A percentile compares a stretch with the other conserved stretches of the same genome.
phyloP scores from a whole-genome alignment of 2,797 vertebrate species.

The Cossypha polioptera region DNA sequence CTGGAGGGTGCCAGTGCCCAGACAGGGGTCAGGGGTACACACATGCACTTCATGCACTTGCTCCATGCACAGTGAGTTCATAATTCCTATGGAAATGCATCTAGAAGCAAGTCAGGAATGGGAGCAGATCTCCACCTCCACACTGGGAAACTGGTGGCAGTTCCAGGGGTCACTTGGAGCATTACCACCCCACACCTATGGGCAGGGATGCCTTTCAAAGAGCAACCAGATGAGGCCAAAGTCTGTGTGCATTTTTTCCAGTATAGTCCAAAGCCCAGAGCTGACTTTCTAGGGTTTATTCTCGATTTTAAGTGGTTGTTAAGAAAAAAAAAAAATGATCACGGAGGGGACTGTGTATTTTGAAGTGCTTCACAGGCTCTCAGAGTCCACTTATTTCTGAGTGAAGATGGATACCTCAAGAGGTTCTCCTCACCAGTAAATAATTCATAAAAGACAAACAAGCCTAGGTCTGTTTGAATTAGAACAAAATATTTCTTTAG shows the following conservation, averaged over 20 bases:
- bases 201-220: not conserved
- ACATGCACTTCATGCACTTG: not conserved
- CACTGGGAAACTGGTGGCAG: rapidly evolving
- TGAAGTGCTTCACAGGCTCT: conserved; percentile 6
- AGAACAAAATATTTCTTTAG: conserved; percentile 66
- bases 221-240: not conserved
- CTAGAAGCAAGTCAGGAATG: not conserved
- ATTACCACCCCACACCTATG: not conserved
- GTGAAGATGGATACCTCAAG: conserved; percentile 60
- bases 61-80: not conserved
- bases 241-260: rapidly evolving
- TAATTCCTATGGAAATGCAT: not conserved
- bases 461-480: conserved; percentile 52
- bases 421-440: conserved; percentile 62
- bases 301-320: not conserved
- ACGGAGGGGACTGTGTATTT: rapidly evolving
- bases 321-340: not conserved
- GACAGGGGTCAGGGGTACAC: not conserved
- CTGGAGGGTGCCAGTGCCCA: not conserved
- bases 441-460: conserved; percentile 69
- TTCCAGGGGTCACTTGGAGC: not conserved
- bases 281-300: not conserved
- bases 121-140: not conserved
- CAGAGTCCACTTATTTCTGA: conserved; percentile 28
- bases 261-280: not conserved